A percentile compares a stretch with the other conserved stretches of the same genome.
These are phyloP conservation scores for Diploscapter pachys DNA, from an alignment of 1,140 invertebrate species.

Conservation along the genomic window DNA sequence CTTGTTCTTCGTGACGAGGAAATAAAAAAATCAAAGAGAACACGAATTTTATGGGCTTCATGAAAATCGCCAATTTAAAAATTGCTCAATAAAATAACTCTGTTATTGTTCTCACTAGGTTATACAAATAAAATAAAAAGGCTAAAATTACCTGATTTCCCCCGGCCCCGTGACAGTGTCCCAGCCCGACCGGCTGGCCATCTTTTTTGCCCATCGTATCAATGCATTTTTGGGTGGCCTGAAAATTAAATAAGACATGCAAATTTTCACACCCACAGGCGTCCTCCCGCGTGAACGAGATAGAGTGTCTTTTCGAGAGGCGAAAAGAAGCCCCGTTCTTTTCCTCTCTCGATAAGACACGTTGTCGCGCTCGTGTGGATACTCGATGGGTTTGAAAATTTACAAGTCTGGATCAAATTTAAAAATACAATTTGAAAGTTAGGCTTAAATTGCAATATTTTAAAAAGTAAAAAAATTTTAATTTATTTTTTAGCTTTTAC, in stretches of 20 bases:
- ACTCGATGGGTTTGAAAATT: background rate
- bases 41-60: too few species aligned
- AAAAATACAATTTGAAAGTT: background rate
- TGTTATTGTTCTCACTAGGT: background rate
- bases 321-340: too few species aligned
- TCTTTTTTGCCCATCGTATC: constrained; percentile 93
- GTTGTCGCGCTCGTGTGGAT: too few species aligned
- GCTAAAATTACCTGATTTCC: constrained; percentile 25
- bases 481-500: constrained; percentile 54
- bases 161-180: constrained; percentile 27
- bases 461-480: background rate
- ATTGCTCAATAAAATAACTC: too few species aligned
- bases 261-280: too few species aligned
- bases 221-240: constrained; percentile 67
- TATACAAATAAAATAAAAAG: background rate
- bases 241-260: background rate
- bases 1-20: too few species aligned
- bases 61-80: too few species aligned
- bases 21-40: too few species aligned
- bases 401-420: background rate
- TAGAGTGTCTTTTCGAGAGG: too few species aligned
- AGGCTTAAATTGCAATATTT: background rate
- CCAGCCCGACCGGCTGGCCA: constrained; percentile 65
- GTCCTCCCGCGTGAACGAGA: too few species aligned
- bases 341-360: too few species aligned